Base-by-base conservation (phyloP, 2,888 invertebrate species). In the Andrena camellia region DNA sequence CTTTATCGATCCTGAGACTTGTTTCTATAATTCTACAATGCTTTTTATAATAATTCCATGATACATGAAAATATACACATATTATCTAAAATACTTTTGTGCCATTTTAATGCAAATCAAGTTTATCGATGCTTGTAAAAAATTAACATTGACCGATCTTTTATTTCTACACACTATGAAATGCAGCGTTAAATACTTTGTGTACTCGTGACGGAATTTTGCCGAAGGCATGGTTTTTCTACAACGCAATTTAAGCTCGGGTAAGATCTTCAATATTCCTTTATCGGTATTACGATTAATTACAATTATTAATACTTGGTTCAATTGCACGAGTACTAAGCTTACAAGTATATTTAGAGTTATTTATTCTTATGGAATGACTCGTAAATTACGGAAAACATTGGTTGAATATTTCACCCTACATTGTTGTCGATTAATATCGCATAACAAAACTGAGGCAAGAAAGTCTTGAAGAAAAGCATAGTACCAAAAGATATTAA, bases 341-440 rank as follows among this genome's bases (percentile, higher is more conserved):
- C 20, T 79, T 74, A 48, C 35, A 66, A 54, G 31, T 60, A 69
- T 29, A 70, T 74, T 50, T 67, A 52, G 29, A 71, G 7, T 63
- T 64, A 60, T 52, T 68, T 63, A 81, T 59, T 52, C 2, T 68
- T 52, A 71, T 69, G 81, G 82, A 81, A 81, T 83, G 70, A 64
- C n/a, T 48, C 20, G 13, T 2, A 23, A 69, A 57, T 20, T 71
- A 13, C 67, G 26, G 48, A 70, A 48, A 42, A 52, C 42, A 70
- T 60, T 42, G 20, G 26, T 64, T 63, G 26, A 54, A 33, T 52
- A 17, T 48, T 62, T 69, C 33, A 52, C 7, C 23, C 62, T 52
- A 17, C 33, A 29, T 29, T 60, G 23, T 52, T 54, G 64, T 35
- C 42, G 29, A 35, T 48, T 8, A 33, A 64, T 67, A 33, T 68